Base-by-base conservation (phyloP, 2,888 invertebrate species). In the Girardia tigrina region DNA sequence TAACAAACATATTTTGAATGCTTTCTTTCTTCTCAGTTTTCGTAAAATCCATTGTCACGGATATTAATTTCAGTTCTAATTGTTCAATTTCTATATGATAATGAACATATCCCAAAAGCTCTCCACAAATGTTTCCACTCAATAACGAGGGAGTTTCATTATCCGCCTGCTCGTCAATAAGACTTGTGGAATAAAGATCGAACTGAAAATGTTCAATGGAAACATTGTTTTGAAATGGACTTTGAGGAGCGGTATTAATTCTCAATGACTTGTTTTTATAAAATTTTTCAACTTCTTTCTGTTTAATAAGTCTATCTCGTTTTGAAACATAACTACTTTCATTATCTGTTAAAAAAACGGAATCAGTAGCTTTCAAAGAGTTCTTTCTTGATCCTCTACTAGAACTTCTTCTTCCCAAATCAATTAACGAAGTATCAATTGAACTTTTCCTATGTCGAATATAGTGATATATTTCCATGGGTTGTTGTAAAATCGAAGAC, bases 181-280 rank as follows among this genome's bases (percentile, higher is more conserved):
- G 56, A 56, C 56, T 56, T 56, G 56, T 56, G n/a, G 56, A 56
- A 56, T 56, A 56, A 56, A 56, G 56, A 56, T 56, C 56, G n/a
- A 56, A 56, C n/a, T 56, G 56, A 56, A 56, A 56, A n/a, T 56
- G 56, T 56, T 56, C 56, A 56, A 56, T 56, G 4, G 56, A 56
- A 56, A 56, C 56, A 56, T 56, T 56, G 23, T 56, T 56, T 56
- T 56, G 56, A 56, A 8, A 56, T 56, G 56, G 56, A 56, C 56
- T 56, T n/a, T 56, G 56, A 20, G 56, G 56, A 56, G 56, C 23
- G n/a, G 4, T 4, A 56, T 56, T 56, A 8, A 16, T 2, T 56
- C 56, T 56, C n/a, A 56, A 20, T 8, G 56, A 56, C 23, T 56
- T 56, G n/a, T 56, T 56, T 56, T 56, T n/a, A 56, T 56, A 56